Evolutionary conservation across 1,140 invertebrate genomes (phyloP).

Genomic region (Paralvinella palmiformis): DNA sequence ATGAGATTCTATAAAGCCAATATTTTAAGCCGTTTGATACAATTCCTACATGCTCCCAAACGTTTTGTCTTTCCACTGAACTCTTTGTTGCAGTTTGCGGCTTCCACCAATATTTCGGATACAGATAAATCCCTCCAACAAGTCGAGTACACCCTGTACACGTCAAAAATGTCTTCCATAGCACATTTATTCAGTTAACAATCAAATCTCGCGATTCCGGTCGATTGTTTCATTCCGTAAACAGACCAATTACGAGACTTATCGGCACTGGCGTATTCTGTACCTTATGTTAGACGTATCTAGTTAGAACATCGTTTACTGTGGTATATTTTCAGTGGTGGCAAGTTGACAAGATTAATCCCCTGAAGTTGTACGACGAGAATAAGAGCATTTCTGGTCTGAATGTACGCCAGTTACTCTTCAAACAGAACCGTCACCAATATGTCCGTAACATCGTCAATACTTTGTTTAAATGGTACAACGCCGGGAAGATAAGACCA

Average conservation of each 20-base stretch:
- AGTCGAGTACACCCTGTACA: too few species aligned
- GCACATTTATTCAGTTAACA: too few species aligned
- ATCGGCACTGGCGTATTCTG: not conserved
- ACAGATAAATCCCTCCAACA: too few species aligned
- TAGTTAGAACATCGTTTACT: not conserved
- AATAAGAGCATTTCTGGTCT: conserved; percentile 78
- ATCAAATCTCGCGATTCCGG: too few species aligned
- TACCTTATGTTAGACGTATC: not conserved
- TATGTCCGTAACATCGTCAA: conserved; percentile 65
- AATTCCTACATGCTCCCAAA: too few species aligned
- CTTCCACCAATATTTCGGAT: too few species aligned
- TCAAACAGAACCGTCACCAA: conserved; percentile 67
- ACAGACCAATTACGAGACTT: not conserved
- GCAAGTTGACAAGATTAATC: conserved; percentile 83
- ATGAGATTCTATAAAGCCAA: too few species aligned
- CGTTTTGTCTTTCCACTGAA: too few species aligned
- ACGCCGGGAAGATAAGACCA: conserved; percentile 70
- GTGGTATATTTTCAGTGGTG: conserved; percentile 61
- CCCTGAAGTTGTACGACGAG: conserved; percentile 81
- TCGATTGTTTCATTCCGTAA: not conserved
- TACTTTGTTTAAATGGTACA: conserved; percentile 69
- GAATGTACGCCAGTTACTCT: conserved; percentile 75
- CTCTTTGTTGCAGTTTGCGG: too few species aligned
- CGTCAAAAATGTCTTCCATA: too few species aligned
- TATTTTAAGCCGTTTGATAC: too few species aligned